These are phyloP conservation scores for Emys orbicularis DNA, from an alignment of 2,797 vertebrate species.

Conservation along the genomic window DNA sequence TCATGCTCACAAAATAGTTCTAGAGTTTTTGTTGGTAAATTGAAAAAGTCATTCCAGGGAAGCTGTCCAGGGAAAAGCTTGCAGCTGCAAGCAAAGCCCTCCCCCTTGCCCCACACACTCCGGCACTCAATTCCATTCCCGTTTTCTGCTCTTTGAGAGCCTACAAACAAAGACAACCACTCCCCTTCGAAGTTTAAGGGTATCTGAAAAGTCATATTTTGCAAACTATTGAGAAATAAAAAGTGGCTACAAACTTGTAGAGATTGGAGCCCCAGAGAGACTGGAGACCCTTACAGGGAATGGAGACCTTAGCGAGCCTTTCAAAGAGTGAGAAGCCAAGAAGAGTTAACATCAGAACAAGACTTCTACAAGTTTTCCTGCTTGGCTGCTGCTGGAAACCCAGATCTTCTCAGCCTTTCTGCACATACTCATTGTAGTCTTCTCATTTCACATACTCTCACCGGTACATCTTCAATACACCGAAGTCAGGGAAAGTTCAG, in stretches of 20 bases:
- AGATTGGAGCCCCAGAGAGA: background rate
- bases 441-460: too few relatives aligned
- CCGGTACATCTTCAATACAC: background rate
- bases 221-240: constrained; percentile 17
- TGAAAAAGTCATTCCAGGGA: background rate
- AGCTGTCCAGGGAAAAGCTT: background rate
- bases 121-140: background rate
- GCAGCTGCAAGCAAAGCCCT: background rate
- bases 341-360: background rate
- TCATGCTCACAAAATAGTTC: constrained; percentile 1
- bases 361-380: background rate
- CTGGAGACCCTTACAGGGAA: constrained; percentile 4
- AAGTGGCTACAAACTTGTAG: background rate
- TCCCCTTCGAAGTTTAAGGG: background rate
- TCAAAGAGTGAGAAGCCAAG: background rate
- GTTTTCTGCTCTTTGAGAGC: background rate
- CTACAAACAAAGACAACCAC: background rate
- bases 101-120: background rate
- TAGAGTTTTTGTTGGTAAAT: background rate
- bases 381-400: background rate
- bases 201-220: constrained; percentile 11
- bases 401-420: background rate
- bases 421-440: background rate
- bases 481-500: background rate
- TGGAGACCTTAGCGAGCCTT: background rate